Percentiles rank a stretch among this genome's conserved stretches.
Evolutionary conservation across 1,140 invertebrate genomes (phyloP).

Genomic region (Hylaeus volcanicus): DNA sequence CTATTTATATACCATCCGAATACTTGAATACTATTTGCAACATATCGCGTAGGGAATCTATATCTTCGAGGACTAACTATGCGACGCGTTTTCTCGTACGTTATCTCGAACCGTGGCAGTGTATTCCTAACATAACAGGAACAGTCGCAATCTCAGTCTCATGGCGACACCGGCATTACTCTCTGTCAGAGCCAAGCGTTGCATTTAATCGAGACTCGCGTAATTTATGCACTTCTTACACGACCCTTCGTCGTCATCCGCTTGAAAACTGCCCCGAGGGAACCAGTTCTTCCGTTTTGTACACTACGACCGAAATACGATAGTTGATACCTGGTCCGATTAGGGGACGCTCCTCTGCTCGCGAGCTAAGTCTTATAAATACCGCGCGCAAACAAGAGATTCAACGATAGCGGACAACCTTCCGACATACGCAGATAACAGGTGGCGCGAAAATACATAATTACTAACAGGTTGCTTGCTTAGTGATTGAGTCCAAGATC

Average conservation of each 20-base stretch:
- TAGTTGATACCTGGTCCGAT: constrained; percentile 12
- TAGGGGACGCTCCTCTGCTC: not conserved
- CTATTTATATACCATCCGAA: no score
- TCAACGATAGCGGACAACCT: not conserved
- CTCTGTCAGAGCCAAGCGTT: not conserved
- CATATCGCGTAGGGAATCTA: no score
- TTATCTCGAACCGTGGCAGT: no score
- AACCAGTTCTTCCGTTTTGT: constrained; percentile 8
- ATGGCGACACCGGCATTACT: not conserved
- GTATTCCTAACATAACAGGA: no score
- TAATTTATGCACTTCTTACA: constrained; percentile 16
- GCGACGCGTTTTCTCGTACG: no score
- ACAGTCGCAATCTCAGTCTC: no score
- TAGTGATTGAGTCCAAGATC: not conserved
- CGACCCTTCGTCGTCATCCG: not conserved
- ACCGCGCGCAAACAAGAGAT: constrained; percentile 6
- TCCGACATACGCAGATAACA: not conserved
- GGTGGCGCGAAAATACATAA: constrained; percentile 1
- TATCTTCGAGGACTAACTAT: no score
- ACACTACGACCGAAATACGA: constrained; percentile 1
- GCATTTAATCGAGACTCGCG: constrained; percentile 14
- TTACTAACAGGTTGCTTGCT: not conserved
- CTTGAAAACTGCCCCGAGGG: not conserved
- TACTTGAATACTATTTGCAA: no score
- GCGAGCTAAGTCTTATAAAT: not conserved